Conservation (phyloP, 2,113 vertebrate species). For the Acrocephalus kingi region DNA sequence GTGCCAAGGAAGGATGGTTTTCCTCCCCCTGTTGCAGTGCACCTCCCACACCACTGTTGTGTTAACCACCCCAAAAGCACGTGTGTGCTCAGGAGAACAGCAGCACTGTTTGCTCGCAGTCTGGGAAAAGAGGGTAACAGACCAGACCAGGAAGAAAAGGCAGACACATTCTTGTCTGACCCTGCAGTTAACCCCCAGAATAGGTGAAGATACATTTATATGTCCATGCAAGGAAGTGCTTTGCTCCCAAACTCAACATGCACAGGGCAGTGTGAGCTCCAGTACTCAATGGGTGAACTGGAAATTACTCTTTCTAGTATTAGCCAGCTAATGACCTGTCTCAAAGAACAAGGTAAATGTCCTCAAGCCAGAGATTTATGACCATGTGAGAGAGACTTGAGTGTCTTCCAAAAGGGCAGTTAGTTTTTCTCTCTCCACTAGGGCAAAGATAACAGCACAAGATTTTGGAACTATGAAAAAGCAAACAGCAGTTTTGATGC, state of each 20-base stretch:
- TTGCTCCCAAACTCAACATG: not conserved
- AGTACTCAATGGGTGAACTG: not conserved
- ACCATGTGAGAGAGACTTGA: not conserved
- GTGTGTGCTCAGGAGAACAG: not conserved
- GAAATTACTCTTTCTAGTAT: not conserved
- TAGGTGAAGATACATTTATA: not conserved
- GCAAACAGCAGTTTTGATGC: not conserved
- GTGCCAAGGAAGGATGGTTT: not conserved
- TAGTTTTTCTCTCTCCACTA: not conserved
- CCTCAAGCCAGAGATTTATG: not conserved
- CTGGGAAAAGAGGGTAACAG: not conserved
- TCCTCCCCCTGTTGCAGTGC: not conserved
- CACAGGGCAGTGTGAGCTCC: rapidly evolving
- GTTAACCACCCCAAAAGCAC: not conserved
- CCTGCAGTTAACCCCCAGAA: not conserved
- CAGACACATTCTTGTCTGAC: not conserved
- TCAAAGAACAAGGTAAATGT: not conserved
- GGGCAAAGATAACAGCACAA: not conserved
- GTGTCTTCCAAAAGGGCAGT: not conserved
- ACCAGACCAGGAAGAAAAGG: not conserved
- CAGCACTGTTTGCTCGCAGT: not conserved
- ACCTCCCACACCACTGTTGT: not conserved
- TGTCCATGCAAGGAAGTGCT: not conserved
- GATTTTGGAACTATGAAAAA: not conserved
- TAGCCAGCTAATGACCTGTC: not conserved